phyloP scores from a whole-genome alignment of 1,140 invertebrate genomes.

The Dysdera silvatica region DNA sequence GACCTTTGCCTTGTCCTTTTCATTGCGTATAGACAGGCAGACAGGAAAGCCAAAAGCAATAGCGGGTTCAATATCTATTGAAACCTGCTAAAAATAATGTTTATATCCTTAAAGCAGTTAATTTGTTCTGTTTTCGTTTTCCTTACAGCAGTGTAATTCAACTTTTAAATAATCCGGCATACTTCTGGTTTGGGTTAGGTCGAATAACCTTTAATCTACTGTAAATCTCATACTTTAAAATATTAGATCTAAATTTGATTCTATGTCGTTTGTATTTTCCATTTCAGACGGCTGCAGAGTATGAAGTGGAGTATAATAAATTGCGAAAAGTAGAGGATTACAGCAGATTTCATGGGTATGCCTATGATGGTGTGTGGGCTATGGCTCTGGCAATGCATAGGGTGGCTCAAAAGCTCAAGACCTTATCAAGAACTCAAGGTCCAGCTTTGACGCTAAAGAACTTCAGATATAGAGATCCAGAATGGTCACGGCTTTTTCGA shows the following conservation, averaged over 20 bases:
- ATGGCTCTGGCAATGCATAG: slow-evolving; percentile 84
- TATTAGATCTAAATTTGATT: background rate
- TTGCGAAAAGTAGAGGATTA: slow-evolving; percentile 69
- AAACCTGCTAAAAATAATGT: too few species aligned
- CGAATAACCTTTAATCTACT: slow-evolving; percentile 1
- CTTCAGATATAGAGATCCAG: slow-evolving; percentile 71
- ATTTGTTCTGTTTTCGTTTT: too few species aligned
- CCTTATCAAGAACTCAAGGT: slow-evolving; percentile 12
- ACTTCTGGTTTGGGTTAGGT: slow-evolving; percentile 21
- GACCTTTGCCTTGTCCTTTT: too few species aligned
- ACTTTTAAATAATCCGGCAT: too few species aligned
- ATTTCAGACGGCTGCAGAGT: slow-evolving; percentile 76
- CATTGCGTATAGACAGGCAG: too few species aligned
- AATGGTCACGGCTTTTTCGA: slow-evolving; percentile 81
- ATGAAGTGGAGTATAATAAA: slow-evolving; percentile 72
- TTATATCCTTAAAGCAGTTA: too few species aligned
- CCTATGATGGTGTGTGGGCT: slow-evolving; percentile 95
- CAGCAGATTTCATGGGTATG: slow-evolving; percentile 92
- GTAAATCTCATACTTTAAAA: background rate
- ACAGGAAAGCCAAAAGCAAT: too few species aligned
- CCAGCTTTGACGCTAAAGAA: slow-evolving; percentile 49
- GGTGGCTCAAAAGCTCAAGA: slow-evolving; percentile 59
- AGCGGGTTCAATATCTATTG: too few species aligned
- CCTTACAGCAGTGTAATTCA: too few species aligned
- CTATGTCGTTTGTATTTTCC: background rate